phyloP scores from a whole-genome alignment of 2,797 vertebrate genomes.

The Clarias pachynema region DNA sequence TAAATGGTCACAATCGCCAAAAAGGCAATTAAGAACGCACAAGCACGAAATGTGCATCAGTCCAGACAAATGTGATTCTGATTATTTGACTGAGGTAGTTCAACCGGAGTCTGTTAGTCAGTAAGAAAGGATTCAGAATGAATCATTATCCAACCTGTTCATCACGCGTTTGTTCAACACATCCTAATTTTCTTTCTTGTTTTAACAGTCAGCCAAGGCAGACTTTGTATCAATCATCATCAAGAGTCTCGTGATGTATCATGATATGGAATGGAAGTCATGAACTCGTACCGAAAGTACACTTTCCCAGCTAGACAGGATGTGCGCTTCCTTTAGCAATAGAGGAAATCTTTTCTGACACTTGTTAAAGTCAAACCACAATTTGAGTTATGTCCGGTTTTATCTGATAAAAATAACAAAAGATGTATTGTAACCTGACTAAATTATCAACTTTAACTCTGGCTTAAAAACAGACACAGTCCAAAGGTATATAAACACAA shows the following conservation, averaged over 20 bases:
- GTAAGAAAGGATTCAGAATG: neutral
- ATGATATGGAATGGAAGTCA: neutral
- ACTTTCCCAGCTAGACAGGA: conserved; percentile 17
- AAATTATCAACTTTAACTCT: neutral
- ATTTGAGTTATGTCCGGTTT: neutral
- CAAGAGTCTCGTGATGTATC: neutral
- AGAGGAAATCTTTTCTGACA: neutral
- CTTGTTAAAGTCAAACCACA: neutral
- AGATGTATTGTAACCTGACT: neutral
- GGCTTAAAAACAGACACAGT: conserved; percentile 37
- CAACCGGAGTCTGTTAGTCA: neutral
- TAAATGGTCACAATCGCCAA: conserved; percentile 63
- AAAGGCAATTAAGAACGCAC: conserved; percentile 10
- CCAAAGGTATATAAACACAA: conserved; percentile 68
- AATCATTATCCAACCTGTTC: no score
- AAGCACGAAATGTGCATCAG: neutral
- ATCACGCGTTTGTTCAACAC: neutral
- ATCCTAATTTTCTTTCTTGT: neutral
- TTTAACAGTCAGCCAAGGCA: neutral
- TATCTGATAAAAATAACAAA: neutral
- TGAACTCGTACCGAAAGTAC: neutral
- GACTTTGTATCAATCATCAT: neutral
- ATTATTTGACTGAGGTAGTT: neutral
- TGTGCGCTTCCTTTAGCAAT: neutral
- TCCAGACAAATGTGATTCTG: neutral